Percentiles rank a stretch among this genome's conserved stretches.
Conservation (phyloP, 2,888 invertebrate species). For the Catocala sponsa region DNA sequence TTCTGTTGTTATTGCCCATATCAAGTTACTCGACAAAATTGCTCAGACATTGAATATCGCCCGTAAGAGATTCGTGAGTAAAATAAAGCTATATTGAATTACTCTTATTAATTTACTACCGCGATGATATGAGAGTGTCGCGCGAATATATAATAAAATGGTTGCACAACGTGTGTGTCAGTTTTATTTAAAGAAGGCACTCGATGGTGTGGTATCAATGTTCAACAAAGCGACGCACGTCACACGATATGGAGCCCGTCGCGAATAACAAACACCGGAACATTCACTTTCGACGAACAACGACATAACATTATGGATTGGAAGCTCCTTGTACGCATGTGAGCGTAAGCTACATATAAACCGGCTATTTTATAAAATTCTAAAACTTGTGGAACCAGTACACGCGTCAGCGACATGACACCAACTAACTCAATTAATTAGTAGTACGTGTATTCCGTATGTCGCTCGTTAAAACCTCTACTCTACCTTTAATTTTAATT, state of each 20-base stretch:
- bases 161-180: constrained; percentile 54
- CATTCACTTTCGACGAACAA: constrained; percentile 83
- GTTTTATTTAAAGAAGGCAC: constrained; percentile 47
- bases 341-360: constrained; percentile 50
- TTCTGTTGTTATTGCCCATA: not conserved
- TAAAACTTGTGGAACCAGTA: constrained; percentile 56
- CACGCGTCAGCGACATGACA: constrained; percentile 45
- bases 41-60: constrained; percentile 1
- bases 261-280: constrained; percentile 82
- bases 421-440: constrained; percentile 44
- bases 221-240: constrained; percentile 72
- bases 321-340: constrained; percentile 50
- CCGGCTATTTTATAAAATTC: constrained; percentile 52
- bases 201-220: constrained; percentile 54
- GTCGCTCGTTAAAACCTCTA: constrained; percentile 38
- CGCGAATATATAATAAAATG: constrained; percentile 42
- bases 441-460: constrained; percentile 33
- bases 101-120: constrained; percentile 10
- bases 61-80: not conserved
- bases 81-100: constrained; percentile 15
- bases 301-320: constrained; percentile 68
- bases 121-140: constrained; percentile 26
- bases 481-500: constrained; percentile 47
- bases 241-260: constrained; percentile 63
- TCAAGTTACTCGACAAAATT: constrained; percentile 1